Evolutionary conservation across 2,113 vertebrate species (phyloP).

Genomic region (Tinamus guttatus): DNA sequence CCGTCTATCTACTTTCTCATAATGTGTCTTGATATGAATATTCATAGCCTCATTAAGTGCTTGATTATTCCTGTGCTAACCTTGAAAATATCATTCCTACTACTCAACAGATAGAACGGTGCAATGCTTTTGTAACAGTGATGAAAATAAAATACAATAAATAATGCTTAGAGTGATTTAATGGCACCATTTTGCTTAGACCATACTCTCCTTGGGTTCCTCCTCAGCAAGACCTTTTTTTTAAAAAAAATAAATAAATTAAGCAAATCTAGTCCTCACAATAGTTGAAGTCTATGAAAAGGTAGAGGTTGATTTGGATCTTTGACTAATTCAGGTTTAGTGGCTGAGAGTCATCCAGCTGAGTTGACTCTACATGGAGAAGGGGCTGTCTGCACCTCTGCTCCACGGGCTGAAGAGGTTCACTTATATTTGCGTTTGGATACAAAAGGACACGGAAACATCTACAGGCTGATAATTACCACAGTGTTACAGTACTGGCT

Average conservation of each 20-base stretch:
- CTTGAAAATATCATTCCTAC: conserved; percentile 44
- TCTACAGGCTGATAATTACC: neutral
- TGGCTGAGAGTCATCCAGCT: neutral
- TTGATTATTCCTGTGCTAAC: conserved; percentile 64
- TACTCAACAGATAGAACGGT: neutral
- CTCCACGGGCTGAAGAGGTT: neutral
- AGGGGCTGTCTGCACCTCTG: neutral
- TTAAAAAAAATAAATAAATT: too few relatives aligned
- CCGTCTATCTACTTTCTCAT: conserved; percentile 49
- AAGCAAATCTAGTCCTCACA: neutral
- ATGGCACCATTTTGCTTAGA: neutral
- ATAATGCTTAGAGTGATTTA: neutral
- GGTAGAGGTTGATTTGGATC: neutral
- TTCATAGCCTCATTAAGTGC: conserved; percentile 44
- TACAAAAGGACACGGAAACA: neutral
- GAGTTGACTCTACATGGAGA: neutral
- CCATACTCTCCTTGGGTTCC: neutral
- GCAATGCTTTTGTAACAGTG: neutral
- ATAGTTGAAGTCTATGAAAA: neutral
- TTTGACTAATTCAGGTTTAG: neutral
- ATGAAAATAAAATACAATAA: conserved; percentile 23
- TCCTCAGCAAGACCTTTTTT: neutral
- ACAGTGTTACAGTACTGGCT: neutral
- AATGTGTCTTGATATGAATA: conserved; percentile 65
- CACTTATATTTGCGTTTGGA: neutral